phyloP scores from a whole-genome alignment of 2,113 vertebrate genomes.

The Perognathus longimembris region DNA sequence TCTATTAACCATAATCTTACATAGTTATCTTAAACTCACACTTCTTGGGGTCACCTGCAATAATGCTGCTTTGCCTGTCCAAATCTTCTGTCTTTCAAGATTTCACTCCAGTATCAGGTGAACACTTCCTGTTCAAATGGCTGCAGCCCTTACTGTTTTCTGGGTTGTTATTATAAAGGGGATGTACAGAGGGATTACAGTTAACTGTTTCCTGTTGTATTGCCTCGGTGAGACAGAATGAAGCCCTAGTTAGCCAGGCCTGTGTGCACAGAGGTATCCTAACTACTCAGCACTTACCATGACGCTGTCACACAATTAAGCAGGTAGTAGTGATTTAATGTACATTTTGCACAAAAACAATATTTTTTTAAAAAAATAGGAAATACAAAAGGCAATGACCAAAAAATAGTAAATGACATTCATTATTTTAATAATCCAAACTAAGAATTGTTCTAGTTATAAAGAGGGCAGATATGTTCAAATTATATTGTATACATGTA shows the following conservation, averaged over 20 bases:
- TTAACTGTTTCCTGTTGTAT: not conserved
- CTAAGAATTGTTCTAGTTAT: conserved; percentile 25
- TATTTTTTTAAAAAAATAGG: conserved; percentile 59
- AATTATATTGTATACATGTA: too few species aligned
- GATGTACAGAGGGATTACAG: too few species aligned
- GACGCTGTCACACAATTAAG: not conserved
- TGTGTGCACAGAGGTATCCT: not conserved
- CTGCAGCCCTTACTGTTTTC: not conserved
- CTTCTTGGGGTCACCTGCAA: not conserved
- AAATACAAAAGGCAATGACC: conserved; percentile 34
- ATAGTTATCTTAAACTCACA: not conserved
- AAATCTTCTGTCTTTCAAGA: not conserved
- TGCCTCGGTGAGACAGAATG: not conserved
- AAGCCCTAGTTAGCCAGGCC: not conserved
- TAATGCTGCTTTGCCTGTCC: not conserved
- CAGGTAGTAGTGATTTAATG: conserved; percentile 57
- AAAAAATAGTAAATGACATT: conserved; percentile 34
- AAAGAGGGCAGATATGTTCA: too few species aligned
- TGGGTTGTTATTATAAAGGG: not conserved
- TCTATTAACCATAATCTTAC: not conserved
- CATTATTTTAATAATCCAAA: conserved; percentile 31
- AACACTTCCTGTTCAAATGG: not conserved
- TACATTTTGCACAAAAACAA: conserved; percentile 63
- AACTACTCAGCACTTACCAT: not conserved
- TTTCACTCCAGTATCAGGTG: not conserved